These are phyloP conservation scores for Euthynnus affinis DNA, from an alignment of 2,797 vertebrate species.

Conservation along the genomic window DNA sequence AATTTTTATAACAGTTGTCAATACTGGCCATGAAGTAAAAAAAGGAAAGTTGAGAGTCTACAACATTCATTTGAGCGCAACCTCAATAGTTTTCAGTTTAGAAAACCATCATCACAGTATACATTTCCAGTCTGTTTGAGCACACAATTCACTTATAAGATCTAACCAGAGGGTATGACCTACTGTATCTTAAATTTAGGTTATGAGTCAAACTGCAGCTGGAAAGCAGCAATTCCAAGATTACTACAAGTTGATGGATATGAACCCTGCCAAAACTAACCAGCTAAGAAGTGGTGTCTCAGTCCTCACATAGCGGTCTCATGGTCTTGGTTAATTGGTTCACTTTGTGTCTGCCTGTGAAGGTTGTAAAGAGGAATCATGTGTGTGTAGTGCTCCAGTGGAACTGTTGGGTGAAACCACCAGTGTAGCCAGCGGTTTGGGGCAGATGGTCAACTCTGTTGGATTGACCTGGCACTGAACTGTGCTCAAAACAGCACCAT, in stretches of 20 bases:
- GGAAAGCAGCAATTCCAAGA: slow-evolving; percentile 50
- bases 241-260: slow-evolving; percentile 51
- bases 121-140: slow-evolving; percentile 59
- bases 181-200: slow-evolving; percentile 50
- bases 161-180: slow-evolving; percentile 48
- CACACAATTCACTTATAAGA: slow-evolving; percentile 46
- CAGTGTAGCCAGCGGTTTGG: slow-evolving; percentile 64
- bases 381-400: slow-evolving; percentile 76
- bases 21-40: slow-evolving; percentile 77
- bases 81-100: slow-evolving; percentile 52
- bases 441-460: slow-evolving; percentile 69
- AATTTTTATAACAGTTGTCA: slow-evolving; percentile 61
- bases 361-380: slow-evolving; percentile 78
- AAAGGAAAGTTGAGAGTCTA: slow-evolving; percentile 41
- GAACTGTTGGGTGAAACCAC: slow-evolving; percentile 81
- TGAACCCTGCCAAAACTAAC: slow-evolving; percentile 41
- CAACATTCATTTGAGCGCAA: slow-evolving; percentile 67
- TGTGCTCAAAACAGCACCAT: slow-evolving; percentile 91
- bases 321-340: slow-evolving; percentile 79
- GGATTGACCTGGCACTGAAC: slow-evolving; percentile 81
- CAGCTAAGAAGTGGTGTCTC: slow-evolving; percentile 41
- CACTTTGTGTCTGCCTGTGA: slow-evolving; percentile 86
- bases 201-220: slow-evolving; percentile 54
- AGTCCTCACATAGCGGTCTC: slow-evolving; percentile 45
- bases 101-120: slow-evolving; percentile 68